Conservation (phyloP, 2,888 invertebrate species). For the Hoplodrina ambigua region DNA sequence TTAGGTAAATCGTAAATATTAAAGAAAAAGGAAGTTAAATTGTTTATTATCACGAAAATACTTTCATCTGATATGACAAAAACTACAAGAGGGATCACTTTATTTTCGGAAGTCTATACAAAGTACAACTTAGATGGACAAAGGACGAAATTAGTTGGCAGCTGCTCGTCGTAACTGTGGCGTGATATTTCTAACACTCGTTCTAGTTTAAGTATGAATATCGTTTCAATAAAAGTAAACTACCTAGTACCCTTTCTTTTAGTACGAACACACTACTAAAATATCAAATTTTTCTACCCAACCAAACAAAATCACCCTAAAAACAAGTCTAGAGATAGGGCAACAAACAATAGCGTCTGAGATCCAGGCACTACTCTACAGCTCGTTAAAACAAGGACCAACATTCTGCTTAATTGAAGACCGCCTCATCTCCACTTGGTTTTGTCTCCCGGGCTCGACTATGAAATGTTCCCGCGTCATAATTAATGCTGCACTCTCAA, state of each 20-base stretch:
- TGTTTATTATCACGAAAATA: too few relatives aligned
- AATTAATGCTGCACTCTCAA: conserved; percentile 56
- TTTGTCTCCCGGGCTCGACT: conserved; percentile 45
- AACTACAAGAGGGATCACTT: too few relatives aligned
- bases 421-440: conserved; percentile 53
- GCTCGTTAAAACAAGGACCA: conserved; percentile 61
- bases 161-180: too few relatives aligned
- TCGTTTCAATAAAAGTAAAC: background rate
- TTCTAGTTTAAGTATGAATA: background rate
- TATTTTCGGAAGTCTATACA: too few relatives aligned
- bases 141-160: too few relatives aligned
- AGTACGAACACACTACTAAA: background rate
- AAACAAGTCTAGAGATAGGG: conserved; percentile 30
- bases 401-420: conserved; percentile 62
- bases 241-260: background rate
- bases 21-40: too few relatives aligned
- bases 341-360: conserved; percentile 51
- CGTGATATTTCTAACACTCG: background rate
- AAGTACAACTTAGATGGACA: too few relatives aligned
- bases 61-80: too few relatives aligned
- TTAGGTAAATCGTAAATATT: too few relatives aligned
- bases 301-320: conserved; percentile 9
- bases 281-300: background rate
- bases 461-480: conserved; percentile 40
- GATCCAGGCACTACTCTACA: conserved; percentile 37